A percentile compares a stretch with the other conserved stretches of the same genome.
These are phyloP conservation scores for Dolichallabes microphthalmus DNA, from an alignment of 2,113 vertebrate species.

Conservation along the genomic window DNA sequence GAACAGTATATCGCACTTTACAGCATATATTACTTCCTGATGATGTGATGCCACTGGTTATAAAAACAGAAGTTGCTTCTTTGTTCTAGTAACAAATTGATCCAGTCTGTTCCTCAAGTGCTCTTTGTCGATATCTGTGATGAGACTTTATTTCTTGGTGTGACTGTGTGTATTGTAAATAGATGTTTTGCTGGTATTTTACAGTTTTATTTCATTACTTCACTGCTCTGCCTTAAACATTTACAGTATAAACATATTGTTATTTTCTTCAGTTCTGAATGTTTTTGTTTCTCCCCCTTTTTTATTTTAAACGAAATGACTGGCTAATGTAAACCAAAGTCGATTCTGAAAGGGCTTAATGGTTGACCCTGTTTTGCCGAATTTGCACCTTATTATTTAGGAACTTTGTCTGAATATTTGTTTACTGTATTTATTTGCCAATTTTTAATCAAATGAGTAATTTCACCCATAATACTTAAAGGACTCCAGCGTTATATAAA, in stretches of 20 bases:
- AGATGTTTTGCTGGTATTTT: slow-evolving; percentile 15
- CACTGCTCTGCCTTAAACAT: not conserved
- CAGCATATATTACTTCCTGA: not conserved
- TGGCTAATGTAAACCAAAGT: slow-evolving; percentile 24
- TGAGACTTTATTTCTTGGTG: slow-evolving; percentile 8
- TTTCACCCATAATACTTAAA: not conserved
- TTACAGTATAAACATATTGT: not conserved
- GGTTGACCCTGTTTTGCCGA: not conserved
- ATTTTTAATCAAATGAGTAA: slow-evolving; percentile 20
- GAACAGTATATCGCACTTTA: not conserved
- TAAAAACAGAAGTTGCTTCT: slow-evolving; percentile 15
- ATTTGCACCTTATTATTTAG: slow-evolving; percentile 21
- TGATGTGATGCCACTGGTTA: slow-evolving; percentile 28
- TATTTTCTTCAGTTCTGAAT: not conserved
- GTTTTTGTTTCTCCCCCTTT: not conserved
- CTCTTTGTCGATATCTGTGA: slow-evolving; percentile 22
- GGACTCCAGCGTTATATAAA: not conserved
- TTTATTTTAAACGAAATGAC: not conserved
- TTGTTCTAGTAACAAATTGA: not conserved
- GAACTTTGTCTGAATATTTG: slow-evolving; percentile 4
- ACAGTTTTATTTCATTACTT: not conserved
- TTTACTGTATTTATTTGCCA: slow-evolving; percentile 35
- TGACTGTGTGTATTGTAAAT: slow-evolving; percentile 38
- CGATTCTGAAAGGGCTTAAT: slow-evolving; percentile 8
- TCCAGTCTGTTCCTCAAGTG: slow-evolving; percentile 7